Base-by-base conservation (phyloP, 2,888 invertebrate genomes). In the Melieria crassipennis region DNA sequence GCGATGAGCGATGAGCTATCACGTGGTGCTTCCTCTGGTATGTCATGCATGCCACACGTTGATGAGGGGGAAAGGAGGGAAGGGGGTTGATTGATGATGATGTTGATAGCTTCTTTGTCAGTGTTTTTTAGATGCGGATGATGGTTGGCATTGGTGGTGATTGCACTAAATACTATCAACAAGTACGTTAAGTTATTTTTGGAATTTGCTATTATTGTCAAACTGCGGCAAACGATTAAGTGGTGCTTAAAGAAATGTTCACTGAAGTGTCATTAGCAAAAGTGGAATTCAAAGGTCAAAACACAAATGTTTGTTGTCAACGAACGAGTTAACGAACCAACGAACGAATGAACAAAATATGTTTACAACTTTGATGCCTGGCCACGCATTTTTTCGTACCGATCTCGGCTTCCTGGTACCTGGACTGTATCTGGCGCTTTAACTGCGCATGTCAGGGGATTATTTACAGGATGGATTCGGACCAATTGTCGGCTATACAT, bases 361-460 rank as follows among this genome's bases (percentile, higher is more conserved):
- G 10, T 46, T 60, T 60, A 0, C 7, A 10, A 69, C 75, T 67
- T 73, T 79, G 79, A 84, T 86, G 86, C 86, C 86, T 85, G 87
- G 86, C 86, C 86, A 86, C 86, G 86, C 86, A 86, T 86, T 87
- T 66, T 52, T 52, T 30, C 30, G 30, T 30, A 30, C 30, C 30
- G 30, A 30, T 30, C 30, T 30, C 3, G 30, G 30, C 30, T 30
- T 30, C 30, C 30, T 30, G 30, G 2, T 30, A 30, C 30, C 30
- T 30, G 30, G 30, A 30, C 3, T 3, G 30, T 30, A 30, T 30
- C 30, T 30, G 30, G 30, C 3, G 30, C 30, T 30, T 30, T 30
- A 30, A 30, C 30, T 30, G 30, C 30, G 1, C 30, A 30, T 30
- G 30, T 30, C 3, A 30, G 30, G 30, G 30, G 3, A 30, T 30